Conservation (phyloP, 2,888 invertebrate species). For the Trimorus sp. region DNA sequence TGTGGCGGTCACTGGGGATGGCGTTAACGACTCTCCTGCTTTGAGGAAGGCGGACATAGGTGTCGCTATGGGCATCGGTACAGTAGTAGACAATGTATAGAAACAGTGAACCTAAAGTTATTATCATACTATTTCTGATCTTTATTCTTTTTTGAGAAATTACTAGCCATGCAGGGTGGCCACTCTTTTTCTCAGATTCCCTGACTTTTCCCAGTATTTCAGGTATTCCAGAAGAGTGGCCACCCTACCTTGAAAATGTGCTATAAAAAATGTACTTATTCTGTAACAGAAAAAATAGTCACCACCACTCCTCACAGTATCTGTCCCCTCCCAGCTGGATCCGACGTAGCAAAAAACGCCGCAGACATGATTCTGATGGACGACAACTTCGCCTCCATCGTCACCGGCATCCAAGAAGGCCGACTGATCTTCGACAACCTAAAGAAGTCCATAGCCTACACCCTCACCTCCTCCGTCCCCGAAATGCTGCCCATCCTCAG, state of each 20-base stretch:
- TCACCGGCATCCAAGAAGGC: constrained; percentile 92
- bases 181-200: too few species aligned
- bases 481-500: constrained; percentile 91
- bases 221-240: too few species aligned
- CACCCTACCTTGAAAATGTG: too few species aligned
- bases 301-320: too few species aligned
- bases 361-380: constrained; percentile 95
- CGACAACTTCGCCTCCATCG: constrained; percentile 94
- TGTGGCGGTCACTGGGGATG: constrained; percentile 93
- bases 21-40: constrained; percentile 94
- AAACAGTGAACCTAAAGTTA: too few species aligned
- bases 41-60: constrained; percentile 92
- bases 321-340: constrained; percentile 81
- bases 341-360: constrained; percentile 91
- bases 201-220: too few species aligned
- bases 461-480: constrained; percentile 91
- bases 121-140: too few species aligned
- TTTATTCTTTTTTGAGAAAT: too few species aligned
- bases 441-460: constrained; percentile 93
- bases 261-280: too few species aligned
- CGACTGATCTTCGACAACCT: constrained; percentile 92
- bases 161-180: too few species aligned
- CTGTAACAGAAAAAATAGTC: too few species aligned
- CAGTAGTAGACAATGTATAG: too few species aligned
- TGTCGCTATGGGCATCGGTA: constrained; percentile 88